Percentiles rank a stretch among this genome's conserved stretches.
These are phyloP conservation scores for Crotalus viridis DNA, from an alignment of 2,113 vertebrate species.

Conservation along the genomic window DNA sequence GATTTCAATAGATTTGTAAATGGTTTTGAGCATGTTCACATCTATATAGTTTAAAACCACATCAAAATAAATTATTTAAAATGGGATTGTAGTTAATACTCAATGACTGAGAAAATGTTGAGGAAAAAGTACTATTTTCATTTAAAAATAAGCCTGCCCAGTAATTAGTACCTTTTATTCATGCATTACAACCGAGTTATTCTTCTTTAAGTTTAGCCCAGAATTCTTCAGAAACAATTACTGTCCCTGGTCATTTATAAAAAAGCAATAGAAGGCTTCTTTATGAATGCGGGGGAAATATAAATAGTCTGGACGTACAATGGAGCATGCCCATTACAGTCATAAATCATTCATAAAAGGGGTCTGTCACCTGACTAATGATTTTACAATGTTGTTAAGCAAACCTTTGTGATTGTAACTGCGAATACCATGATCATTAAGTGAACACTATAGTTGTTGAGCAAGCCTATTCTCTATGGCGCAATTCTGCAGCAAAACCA, in stretches of 20 bases:
- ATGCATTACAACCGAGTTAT: not conserved
- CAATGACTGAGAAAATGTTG: not conserved
- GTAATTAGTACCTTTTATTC: not conserved
- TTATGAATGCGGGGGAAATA: not conserved
- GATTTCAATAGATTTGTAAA: conserved; percentile 5
- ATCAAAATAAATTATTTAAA: conserved; percentile 16
- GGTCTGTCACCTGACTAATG: not conserved
- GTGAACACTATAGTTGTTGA: not conserved
- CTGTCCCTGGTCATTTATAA: not conserved
- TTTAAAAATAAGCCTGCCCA: conserved; percentile 4
- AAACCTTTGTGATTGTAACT: not conserved
- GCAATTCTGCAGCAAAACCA: not conserved
- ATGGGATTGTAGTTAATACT: not conserved
- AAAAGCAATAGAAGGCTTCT: not conserved
- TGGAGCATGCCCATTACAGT: not conserved
- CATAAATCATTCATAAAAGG: not conserved
- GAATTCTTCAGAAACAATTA: conserved; percentile 3
- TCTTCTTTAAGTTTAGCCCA: not conserved
- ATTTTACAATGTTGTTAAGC: not conserved
- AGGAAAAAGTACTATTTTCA: not conserved
- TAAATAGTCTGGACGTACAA: not conserved
- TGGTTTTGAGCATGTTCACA: not conserved
- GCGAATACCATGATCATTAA: not conserved
- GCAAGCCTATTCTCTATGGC: not conserved
- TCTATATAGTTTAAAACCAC: not conserved